Evolutionary conservation across 2,113 vertebrate species (phyloP).

Genomic region (Perccottus glenii): DNA sequence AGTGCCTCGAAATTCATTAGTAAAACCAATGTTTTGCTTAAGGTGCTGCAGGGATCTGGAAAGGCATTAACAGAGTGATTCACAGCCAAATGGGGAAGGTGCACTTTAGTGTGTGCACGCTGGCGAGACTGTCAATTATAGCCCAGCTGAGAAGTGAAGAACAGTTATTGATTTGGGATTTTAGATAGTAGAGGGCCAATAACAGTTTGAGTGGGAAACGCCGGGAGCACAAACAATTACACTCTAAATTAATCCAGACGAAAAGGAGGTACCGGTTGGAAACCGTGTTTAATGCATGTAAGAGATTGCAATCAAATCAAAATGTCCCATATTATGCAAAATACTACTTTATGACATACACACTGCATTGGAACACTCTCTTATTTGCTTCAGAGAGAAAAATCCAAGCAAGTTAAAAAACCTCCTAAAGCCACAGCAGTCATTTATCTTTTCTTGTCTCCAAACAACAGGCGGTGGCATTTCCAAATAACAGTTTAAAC

Average conservation of each 20-base stretch:
- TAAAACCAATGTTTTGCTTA: conserved; percentile 9
- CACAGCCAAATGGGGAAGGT: neutral
- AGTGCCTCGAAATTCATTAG: neutral
- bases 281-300: neutral
- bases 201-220: neutral
- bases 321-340: neutral
- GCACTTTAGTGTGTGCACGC: neutral
- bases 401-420: neutral
- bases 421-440: conserved; percentile 10
- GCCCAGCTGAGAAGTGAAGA: neutral
- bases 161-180: conserved; percentile 2
- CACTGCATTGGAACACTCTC: neutral
- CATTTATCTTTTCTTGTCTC: conserved; percentile 27
- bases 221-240: conserved; percentile 2
- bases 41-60: neutral
- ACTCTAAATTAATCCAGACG: conserved; percentile 3
- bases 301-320: neutral
- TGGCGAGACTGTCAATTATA: neutral
- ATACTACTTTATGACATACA: neutral
- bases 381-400: neutral
- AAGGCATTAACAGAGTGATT: conserved; percentile 1
- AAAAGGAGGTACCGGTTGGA: neutral
- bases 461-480: conserved; percentile 42
- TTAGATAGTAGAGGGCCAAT: conserved; percentile 5
- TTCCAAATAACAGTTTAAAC: conserved; percentile 47